A percentile compares a stretch with the other conserved stretches of the same genome.
Conservation (phyloP, 2,888 invertebrate genomes). For the Lissocephala sabroskyi region DNA sequence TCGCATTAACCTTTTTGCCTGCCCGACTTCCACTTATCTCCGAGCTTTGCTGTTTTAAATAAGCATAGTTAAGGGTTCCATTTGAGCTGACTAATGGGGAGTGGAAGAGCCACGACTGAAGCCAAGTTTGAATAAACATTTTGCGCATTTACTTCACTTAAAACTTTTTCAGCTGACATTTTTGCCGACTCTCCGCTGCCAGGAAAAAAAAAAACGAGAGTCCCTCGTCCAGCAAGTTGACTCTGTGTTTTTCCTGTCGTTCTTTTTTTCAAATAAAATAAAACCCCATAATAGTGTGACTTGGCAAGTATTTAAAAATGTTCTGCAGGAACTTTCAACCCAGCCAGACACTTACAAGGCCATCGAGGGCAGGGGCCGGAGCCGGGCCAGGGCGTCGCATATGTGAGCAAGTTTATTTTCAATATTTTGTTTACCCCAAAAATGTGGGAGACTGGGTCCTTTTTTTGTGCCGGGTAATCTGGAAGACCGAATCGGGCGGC, state of each 20-base stretch:
- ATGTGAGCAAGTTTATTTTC: slow-evolving; percentile 40
- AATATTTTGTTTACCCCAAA: slow-evolving; percentile 58
- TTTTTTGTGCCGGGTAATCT: neutral
- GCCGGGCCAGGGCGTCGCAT: neutral
- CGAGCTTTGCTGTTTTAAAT: slow-evolving; percentile 30
- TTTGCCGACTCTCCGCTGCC: slow-evolving; percentile 21
- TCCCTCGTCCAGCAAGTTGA: neutral
- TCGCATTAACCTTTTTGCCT: too few relatives aligned
- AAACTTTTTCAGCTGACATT: slow-evolving; percentile 54
- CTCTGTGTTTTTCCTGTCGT: neutral
- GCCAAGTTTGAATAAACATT: slow-evolving; percentile 66
- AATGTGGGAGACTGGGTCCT: neutral
- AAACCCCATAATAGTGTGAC: slow-evolving; percentile 44
- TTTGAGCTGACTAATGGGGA: neutral
- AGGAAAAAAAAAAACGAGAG: slow-evolving; percentile 25
- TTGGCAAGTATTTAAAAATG: slow-evolving; percentile 55
- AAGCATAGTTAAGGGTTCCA: slow-evolving; percentile 55
- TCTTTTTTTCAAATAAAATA: slow-evolving; percentile 31
- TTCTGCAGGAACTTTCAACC: slow-evolving; percentile 14
- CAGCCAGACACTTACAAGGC: neutral
- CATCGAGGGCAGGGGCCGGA: slow-evolving; percentile 3
- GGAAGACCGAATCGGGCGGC: too few relatives aligned
- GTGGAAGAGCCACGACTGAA: slow-evolving; percentile 26
- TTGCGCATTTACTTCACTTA: slow-evolving; percentile 65
- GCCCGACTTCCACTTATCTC: too few relatives aligned